phyloP scores from a whole-genome alignment of 2,888 invertebrate genomes.

The Rotaria magnacalcarata region DNA sequence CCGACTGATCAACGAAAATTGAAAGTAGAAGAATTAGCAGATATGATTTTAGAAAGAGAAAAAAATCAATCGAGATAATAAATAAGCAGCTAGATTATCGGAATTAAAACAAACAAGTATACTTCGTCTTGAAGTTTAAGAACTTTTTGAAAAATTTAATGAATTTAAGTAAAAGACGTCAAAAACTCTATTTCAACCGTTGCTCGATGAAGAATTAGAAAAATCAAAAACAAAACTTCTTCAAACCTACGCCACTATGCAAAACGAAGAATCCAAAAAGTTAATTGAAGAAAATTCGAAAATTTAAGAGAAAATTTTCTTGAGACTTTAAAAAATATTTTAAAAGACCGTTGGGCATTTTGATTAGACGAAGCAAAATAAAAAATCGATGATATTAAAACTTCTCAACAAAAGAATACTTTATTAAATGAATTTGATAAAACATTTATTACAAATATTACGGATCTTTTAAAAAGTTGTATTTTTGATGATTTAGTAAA shows the following conservation, averaged over 20 bases:
- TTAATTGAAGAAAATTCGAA: not conserved
- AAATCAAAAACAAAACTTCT: too few relatives aligned
- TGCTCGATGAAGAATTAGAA: too few relatives aligned
- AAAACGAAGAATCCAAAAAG: too few relatives aligned
- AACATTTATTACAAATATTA: not conserved
- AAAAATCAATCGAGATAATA: not conserved
- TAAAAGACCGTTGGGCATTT: conserved; percentile 21
- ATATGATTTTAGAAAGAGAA: not conserved
- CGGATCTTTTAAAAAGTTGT: not conserved
- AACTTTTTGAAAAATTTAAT: not conserved
- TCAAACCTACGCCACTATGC: too few relatives aligned
- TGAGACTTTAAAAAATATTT: not conserved
- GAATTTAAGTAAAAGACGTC: not conserved
- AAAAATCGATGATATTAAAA: not conserved
- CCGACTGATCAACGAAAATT: not conserved
- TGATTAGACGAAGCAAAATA: conserved; percentile 10
- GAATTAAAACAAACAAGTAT: not conserved
- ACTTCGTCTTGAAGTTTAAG: not conserved
- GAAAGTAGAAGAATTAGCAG: not conserved
- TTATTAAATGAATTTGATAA: not conserved
- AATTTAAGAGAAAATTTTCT: not conserved
- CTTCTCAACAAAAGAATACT: not conserved
- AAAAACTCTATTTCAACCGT: too few relatives aligned
- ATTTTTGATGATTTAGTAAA: not conserved
- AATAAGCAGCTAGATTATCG: not conserved